phyloP scores from a whole-genome alignment of 2,888 invertebrate species.

The Megastigmus dorsalis region DNA sequence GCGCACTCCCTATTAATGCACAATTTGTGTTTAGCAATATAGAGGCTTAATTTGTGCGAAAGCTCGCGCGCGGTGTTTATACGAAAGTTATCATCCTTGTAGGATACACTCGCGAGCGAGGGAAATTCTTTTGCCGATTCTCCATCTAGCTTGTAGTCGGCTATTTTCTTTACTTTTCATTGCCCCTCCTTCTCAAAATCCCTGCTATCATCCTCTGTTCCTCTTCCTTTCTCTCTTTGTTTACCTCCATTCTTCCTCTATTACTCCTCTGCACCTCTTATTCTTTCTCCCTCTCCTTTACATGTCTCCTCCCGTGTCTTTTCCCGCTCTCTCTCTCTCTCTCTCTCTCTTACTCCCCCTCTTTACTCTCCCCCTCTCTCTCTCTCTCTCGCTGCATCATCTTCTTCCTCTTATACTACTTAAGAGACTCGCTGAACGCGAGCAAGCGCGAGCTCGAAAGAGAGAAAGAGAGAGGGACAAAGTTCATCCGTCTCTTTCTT shows the following conservation, averaged over 20 bases:
- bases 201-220: conserved; percentile 4
- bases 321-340: conserved; percentile 30
- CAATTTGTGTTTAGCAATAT: too few relatives aligned
- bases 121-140: too few relatives aligned
- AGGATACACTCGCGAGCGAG: too few relatives aligned
- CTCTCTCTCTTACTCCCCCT: conserved; percentile 36
- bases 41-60: too few relatives aligned
- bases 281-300: conserved; percentile 52
- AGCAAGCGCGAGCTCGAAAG: not conserved
- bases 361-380: not conserved
- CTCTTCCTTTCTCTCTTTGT: conserved; percentile 48
- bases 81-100: too few relatives aligned
- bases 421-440: not conserved
- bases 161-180: conserved; percentile 56
- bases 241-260: conserved; percentile 55
- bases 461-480: conserved; percentile 16
- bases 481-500: conserved; percentile 41
- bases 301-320: conserved; percentile 43
- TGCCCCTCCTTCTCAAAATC: conserved; percentile 57
- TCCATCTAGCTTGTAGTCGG: too few relatives aligned
- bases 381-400: conserved; percentile 9
- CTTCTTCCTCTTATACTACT: conserved; percentile 21
- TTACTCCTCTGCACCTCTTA: conserved; percentile 48
- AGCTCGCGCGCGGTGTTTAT: too few relatives aligned
- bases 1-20: too few relatives aligned